Base-by-base conservation (phyloP, 2,888 invertebrate genomes). In the Pristionchus arcanus region DNA sequence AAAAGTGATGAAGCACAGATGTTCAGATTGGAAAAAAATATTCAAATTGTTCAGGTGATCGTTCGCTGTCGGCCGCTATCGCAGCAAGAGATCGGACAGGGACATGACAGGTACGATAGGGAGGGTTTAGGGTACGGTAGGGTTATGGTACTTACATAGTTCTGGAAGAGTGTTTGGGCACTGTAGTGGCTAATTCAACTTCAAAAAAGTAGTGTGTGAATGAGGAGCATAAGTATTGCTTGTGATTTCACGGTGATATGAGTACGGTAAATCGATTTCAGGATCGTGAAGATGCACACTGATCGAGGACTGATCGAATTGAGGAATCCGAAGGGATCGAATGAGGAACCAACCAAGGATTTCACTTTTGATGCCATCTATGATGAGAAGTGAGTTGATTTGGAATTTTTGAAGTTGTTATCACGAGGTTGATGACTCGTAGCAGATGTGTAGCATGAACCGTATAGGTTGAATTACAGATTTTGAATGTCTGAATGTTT, bases 361-460 rank as follows among this genome's bases (percentile, higher is more conserved):
- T 99, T 99, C 96, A 98, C 98, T 0, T 99, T 98, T 96, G 99
- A 99, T 96, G 97, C 98, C 59, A 98, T 98, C 13, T 99, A 98
- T 96, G 98, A 98, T 96, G 97, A 97, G 96, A 96, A 96, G 96
- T 97, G 95, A 96, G 96, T 95, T 49, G 59, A 88, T 3, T 66
- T 55, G 11, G 83, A 53, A 34, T 19, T 85, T 15, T 28, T 37
- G 21, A 81, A 81, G 81, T 21, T n/a, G 19, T 34, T 9, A 81
- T 31, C 71, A 15, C 3, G 21, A 16, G 13, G n/a, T 28, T 71
- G 4, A 31, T 15, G 34, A 25, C 5, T 49, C 13, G 42, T 49
- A 49, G 5, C 13, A 49, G 42, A 49, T 49, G 42, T 13, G 13
- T 49, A 49, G 13, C 42, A 49, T 9, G 42, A 49, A 49, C 42